Conservation (phyloP, 2,113 vertebrate species). For the Struthio camelus region DNA sequence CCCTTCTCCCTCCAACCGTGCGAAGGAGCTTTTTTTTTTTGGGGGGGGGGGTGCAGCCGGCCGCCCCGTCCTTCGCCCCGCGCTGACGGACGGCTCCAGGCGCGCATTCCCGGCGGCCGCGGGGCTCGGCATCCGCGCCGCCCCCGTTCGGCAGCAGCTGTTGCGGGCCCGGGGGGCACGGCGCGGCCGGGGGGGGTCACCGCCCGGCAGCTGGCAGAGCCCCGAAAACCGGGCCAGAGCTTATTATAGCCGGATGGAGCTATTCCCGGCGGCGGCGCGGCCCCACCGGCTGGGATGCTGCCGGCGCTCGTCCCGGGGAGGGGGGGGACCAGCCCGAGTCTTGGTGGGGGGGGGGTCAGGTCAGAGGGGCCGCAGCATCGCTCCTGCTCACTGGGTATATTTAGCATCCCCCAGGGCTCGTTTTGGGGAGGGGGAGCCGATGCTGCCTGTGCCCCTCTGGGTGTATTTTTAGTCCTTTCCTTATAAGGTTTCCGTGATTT, state of each 20-base stretch:
- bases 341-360: background rate
- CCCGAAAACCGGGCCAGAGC: background rate
- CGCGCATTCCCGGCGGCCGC: background rate
- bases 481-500: slow-evolving; percentile 36
- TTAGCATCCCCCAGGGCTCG: background rate
- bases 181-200: background rate
- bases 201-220: slow-evolving; percentile 11
- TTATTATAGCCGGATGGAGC: background rate
- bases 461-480: slow-evolving; percentile 20
- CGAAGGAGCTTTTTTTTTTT: rapidly evolving
- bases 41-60: too few relatives aligned
- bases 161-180: background rate
- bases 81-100: background rate
- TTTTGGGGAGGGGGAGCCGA: background rate
- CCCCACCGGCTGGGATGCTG: background rate
- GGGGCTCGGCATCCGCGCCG: background rate
- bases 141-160: slow-evolving; percentile 4
- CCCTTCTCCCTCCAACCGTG: background rate
- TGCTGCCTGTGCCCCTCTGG: background rate
- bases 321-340: background rate
- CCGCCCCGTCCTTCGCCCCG: too few relatives aligned
- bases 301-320: rapidly evolving
- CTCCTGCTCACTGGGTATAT: background rate
- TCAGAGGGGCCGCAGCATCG: background rate
- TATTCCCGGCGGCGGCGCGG: background rate